Conservation (phyloP, 2,888 invertebrate species). For the Tipula confusa region DNA sequence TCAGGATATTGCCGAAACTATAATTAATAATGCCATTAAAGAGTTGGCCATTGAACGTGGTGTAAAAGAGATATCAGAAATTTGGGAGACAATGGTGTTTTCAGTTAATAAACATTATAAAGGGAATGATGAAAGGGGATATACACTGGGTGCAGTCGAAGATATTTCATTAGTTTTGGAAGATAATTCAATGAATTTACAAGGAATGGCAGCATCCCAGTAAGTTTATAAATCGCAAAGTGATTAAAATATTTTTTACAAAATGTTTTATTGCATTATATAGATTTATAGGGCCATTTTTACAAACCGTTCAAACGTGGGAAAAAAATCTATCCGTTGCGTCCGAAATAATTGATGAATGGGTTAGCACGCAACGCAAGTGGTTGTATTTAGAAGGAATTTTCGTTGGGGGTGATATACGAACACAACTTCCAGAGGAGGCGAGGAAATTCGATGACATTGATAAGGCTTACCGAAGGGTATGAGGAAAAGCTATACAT, state of each 20-base stretch:
- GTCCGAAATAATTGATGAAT: slow-evolving; percentile 81
- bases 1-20: slow-evolving; percentile 75
- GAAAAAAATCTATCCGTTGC: slow-evolving; percentile 74
- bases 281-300: slow-evolving; percentile 85
- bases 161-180: slow-evolving; percentile 78
- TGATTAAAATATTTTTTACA: not conserved
- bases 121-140: slow-evolving; percentile 73
- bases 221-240: slow-evolving; percentile 43
- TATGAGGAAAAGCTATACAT: slow-evolving; percentile 46
- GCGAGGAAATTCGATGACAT: slow-evolving; percentile 87
- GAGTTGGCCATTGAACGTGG: slow-evolving; percentile 88
- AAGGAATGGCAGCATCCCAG: slow-evolving; percentile 86
- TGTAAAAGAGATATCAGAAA: slow-evolving; percentile 74
- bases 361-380: slow-evolving; percentile 80
- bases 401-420: slow-evolving; percentile 84
- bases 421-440: slow-evolving; percentile 81
- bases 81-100: slow-evolving; percentile 64
- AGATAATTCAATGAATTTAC: slow-evolving; percentile 84
- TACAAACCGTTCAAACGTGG: slow-evolving; percentile 77
- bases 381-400: slow-evolving; percentile 93
- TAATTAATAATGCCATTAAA: slow-evolving; percentile 84
- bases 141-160: slow-evolving; percentile 74
- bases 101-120: slow-evolving; percentile 63
- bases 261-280: slow-evolving; percentile 36
- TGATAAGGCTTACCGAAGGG: slow-evolving; percentile 73